Base-by-base conservation (phyloP, 2,113 vertebrate species). In the Vanacampus margaritifer region DNA sequence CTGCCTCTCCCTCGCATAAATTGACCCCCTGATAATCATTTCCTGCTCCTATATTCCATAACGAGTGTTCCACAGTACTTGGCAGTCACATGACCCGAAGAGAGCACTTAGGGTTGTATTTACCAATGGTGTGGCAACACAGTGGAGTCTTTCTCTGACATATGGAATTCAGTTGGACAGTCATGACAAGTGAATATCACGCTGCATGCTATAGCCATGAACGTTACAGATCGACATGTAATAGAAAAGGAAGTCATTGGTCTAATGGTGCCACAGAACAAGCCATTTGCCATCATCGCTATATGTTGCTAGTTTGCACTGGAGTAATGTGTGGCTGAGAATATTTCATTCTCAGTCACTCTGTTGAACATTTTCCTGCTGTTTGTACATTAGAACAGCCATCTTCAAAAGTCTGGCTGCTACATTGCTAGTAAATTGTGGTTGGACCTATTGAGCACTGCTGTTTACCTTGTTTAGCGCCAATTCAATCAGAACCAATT, bases 11-110 rank as follows among this genome's bases (percentile, higher is more conserved):
- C 78, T 81, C 80, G 80, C 87, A 87, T 90, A 90, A 91, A 91
- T 91, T 89, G 89, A 88, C 87, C 90, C 89, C 83, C 86, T 84
- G 85, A 90, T 90, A 87, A 88, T 89, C 82, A 89, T 88, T 86
- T 81, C 76, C 79, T 82, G 82, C 86, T 83, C 75, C 84, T 83
- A 73, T 82, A 78, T 87, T 76, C 85, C 58, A 83, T 87, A 90
- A 89, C 85, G 89, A 87, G 83, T 79, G 79, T 83, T 77, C 73
- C 74, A 79, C 65, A 78, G 82, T 66, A 79, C 87, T 86, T 71
- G 79, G 45, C 69, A 58, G 83, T 88, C 88, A 88, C 87, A 77
- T 88, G 88, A 91, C 79, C 82, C 69, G 54, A 69, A 69, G 80
- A 73, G 71, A 68, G 68, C 86, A 81, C 88, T 91, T 88, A 88